Base-by-base conservation (phyloP, 53 echinoderm and acorn worm genomes). In the Holothuria scabra region DNA sequence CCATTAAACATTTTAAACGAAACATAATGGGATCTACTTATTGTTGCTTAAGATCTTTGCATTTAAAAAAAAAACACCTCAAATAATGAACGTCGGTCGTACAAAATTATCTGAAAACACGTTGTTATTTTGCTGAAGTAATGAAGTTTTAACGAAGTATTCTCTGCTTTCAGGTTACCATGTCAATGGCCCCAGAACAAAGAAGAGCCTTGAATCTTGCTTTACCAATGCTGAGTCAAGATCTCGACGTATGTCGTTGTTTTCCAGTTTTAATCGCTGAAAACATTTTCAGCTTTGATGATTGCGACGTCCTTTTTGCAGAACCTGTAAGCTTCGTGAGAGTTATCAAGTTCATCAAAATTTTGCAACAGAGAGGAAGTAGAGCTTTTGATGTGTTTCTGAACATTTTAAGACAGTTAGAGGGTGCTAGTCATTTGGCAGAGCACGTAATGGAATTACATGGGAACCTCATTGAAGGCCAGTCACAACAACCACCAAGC, bases 361-460 rank as follows among this genome's bases (percentile, higher is more conserved):
- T 37, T 21, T 23, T 69, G 22, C 69, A 69, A 69, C 69, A 69
- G 23, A 69, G 38, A 34, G 69, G 69, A 69, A 44, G 44, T 8
- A 37, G 33, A n/a, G 69, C 69, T n/a, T 60, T 8, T 11, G 61
- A 60, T 13, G 37, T 69, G n/a, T 69, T 69, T 35, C 18, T 69
- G 5, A 18, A 37, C 13, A 34, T 44, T 19, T 23, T 69, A 35
- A 20, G 30, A 2, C n/a, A 69, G 18, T 21, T 22, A 69, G 69
- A 37, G 6, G 69, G 69, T 3, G 69, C 69, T 38, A 12, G 6
- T 20, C 69, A 69, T 37, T n/a, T 69, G 9, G 69, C 69, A 20
- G 35, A 35, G 8, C 69, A 69, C 5, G 22, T 69, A 44, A 44
- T n/a, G 2, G 21, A 69, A 34, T 2, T 35, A n/a, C 23, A 22